Evolutionary conservation across 2,888 invertebrate genomes (phyloP), one percentile per base, ranked within the genome.

Genomic region (Napeogenes sylphis): DNA sequence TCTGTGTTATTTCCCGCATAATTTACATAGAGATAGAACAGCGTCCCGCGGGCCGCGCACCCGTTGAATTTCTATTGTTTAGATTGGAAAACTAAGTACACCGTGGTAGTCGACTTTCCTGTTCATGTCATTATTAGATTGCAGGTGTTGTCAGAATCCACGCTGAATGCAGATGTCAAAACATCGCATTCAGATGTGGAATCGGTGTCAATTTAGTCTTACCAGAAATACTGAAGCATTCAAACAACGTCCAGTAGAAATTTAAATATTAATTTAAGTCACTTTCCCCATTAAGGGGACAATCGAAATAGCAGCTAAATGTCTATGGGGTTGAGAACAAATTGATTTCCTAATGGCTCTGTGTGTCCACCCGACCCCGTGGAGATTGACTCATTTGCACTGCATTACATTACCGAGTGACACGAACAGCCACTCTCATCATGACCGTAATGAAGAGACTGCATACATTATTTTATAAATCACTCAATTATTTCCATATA

Each of bases 51-150:
- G 85, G 90, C 68, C 80, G 82, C 73, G 88, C 88, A 88, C 87
- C 90, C 87, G 89, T 79, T 86, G 90, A 90, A 90, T 90, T 90
- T 88, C 89, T 90, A 90, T 90, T 90, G 89, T 90, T 89, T 89
- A 89, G 85, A 90, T 90, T 90, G 90, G 90, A 90, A 90, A 90
- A 90, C 88, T 87, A 88, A 89, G 87, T 85, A 84, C 79, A 73
- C 74, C 76, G 46, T 55, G 55, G 81, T 81, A 79, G 82, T 80
- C 83, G 82, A 84, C 85, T 89, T 87, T 85, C 83, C 84, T 62
- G 53, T 61, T 82, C 84, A 80, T 81, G 82, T 83, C 81, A 85
- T 87, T 85, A 88, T 85, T 83, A 81, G 81, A 82, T 80, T 79
- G 76, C 80, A 81, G 81, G 78, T 80, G 77, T 68, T 72, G 71